These are phyloP conservation scores for Chelonus insularis DNA, from an alignment of 1,140 invertebrate species.

Conservation along the genomic window DNA sequence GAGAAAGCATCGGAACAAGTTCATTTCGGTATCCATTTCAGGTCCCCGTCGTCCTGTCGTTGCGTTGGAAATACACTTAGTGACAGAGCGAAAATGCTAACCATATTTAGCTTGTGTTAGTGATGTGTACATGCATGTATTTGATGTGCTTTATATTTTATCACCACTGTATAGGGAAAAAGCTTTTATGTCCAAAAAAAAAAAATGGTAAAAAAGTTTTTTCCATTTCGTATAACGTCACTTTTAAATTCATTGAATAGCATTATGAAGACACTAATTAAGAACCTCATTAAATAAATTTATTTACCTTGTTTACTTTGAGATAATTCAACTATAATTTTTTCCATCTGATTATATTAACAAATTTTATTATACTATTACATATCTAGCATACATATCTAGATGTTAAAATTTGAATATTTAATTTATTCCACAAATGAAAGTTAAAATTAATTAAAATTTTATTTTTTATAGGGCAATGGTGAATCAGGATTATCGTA, in stretches of 20 bases:
- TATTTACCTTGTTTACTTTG: neutral
- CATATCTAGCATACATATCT: too few species aligned
- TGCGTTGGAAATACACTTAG: constrained; percentile 1
- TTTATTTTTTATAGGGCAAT: neutral
- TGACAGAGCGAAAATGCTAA: neutral
- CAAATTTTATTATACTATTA: too few species aligned
- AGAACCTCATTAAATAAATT: neutral
- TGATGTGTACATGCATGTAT: neutral
- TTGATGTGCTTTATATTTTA: neutral
- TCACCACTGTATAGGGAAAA: neutral
- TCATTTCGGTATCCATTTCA: constrained; percentile 26
- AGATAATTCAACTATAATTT: too few species aligned
- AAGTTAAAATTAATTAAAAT: too few species aligned
- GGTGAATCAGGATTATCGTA: constrained; percentile 9
- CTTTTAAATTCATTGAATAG: neutral
- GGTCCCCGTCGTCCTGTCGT: constrained; percentile 18
- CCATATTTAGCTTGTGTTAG: neutral
- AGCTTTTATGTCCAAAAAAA: neutral
- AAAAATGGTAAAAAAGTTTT: neutral
- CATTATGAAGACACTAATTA: neutral
- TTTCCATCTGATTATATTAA: too few species aligned
- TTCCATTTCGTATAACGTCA: constrained; percentile 3
- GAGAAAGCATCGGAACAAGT: constrained; percentile 18
- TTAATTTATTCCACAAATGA: too few species aligned
- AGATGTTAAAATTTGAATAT: too few species aligned